Conservation (phyloP, 1,140 invertebrate species). For the Scaptomyza pallida region DNA sequence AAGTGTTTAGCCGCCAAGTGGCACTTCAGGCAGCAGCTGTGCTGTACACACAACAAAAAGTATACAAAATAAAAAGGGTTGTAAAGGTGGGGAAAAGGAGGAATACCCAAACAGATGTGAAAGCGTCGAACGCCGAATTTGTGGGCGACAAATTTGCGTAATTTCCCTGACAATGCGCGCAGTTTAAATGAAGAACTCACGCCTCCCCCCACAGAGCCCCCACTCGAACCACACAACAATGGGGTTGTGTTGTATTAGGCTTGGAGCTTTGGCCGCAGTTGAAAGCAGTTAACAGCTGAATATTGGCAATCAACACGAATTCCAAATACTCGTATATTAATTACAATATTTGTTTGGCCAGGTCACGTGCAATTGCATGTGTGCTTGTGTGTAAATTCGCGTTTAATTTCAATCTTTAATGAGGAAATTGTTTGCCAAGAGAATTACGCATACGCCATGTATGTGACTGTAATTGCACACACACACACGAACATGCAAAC, state of each 20-base stretch:
- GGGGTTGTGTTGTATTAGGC: not conserved
- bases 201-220: no score
- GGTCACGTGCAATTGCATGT: not conserved
- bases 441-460: constrained; percentile 28
- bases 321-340: constrained; percentile 42
- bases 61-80: not conserved
- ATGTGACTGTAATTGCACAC: constrained; percentile 13
- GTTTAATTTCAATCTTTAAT: constrained; percentile 56
- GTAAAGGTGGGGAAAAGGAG: not conserved
- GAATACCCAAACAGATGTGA: constrained; percentile 50
- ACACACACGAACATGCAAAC: no score
- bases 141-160: constrained; percentile 12
- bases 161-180: no score
- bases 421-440: constrained; percentile 40
- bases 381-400: constrained; percentile 15
- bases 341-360: constrained; percentile 51
- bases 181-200: no score
- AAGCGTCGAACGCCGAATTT: constrained; percentile 46
- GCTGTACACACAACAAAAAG: no score
- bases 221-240: no score
- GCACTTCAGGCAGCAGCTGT: constrained; percentile 30
- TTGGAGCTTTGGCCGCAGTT: constrained; percentile 17
- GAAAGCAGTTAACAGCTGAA: constrained; percentile 27
- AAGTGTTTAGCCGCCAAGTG: constrained; percentile 51
- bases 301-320: constrained; percentile 43